Conservation (phyloP, 2,113 vertebrate genomes). For the Sturnus vulgaris region DNA sequence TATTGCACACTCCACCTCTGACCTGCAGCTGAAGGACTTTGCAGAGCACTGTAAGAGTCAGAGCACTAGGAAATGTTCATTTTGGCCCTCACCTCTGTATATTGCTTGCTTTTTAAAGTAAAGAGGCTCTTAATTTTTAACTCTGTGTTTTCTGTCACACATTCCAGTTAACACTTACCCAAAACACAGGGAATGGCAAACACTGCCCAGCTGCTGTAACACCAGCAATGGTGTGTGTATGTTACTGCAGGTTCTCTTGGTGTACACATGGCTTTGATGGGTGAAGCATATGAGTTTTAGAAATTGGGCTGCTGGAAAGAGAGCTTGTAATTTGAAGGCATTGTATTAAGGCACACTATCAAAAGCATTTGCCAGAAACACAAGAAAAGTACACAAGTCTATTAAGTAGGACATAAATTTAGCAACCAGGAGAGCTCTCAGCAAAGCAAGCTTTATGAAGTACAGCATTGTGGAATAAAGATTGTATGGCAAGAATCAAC, state of each 20-base stretch:
- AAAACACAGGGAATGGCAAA: neutral
- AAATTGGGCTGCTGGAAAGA: neutral
- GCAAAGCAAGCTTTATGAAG: neutral
- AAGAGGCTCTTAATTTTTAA: neutral
- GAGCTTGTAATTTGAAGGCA: neutral
- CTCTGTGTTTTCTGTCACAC: neutral
- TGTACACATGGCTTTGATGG: neutral
- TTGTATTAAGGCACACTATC: neutral
- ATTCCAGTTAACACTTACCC: neutral
- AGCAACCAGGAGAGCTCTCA: neutral
- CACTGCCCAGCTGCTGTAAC: neutral
- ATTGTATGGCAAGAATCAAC: neutral
- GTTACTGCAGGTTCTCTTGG: neutral
- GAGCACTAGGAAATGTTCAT: neutral
- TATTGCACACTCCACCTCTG: neutral
- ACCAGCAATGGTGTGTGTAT: neutral
- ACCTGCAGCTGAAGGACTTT: neutral
- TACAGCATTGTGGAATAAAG: neutral
- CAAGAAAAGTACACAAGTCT: neutral
- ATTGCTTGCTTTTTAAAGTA: neutral
- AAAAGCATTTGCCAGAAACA: neutral
- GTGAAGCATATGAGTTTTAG: neutral
- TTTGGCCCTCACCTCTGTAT: neutral
- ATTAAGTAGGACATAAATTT: neutral
- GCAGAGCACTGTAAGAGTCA: neutral